Evolutionary conservation across 2,797 vertebrate species (phyloP).

Genomic region (Dendrocincla fuliginosa): DNA sequence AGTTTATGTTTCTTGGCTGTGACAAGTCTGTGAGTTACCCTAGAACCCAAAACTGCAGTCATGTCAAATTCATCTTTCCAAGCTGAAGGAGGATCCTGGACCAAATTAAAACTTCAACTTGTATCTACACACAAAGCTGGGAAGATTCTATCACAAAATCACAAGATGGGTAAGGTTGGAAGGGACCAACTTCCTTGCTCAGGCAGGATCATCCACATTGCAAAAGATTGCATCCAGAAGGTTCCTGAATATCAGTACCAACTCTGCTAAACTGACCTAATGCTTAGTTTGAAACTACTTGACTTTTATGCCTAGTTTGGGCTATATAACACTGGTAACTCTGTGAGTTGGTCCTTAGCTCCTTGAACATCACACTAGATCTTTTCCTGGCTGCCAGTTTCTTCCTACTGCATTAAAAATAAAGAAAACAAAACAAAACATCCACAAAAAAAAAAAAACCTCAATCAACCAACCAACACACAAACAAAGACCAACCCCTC

Average conservation of each 20-base stretch:
- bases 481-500: not conserved
- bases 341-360: not conserved
- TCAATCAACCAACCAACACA: not conserved
- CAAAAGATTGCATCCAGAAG: not conserved
- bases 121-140: not conserved
- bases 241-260: not conserved
- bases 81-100: not conserved
- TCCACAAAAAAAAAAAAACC: not conserved
- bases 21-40: not conserved
- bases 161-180: not conserved
- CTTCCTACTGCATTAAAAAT: not conserved
- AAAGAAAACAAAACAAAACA: not conserved
- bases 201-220: no score
- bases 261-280: not conserved
- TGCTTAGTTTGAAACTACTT: not conserved
- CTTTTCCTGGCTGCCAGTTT: not conserved
- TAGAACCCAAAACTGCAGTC: not conserved
- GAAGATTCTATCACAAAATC: not conserved
- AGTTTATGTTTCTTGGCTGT: not conserved
- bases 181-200: not conserved
- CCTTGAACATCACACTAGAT: not conserved
- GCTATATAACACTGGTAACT: not conserved
- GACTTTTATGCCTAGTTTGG: not conserved
- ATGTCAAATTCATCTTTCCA: not conserved
- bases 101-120: not conserved